phyloP scores from a whole-genome alignment of 2,113 vertebrate species.

The Regulus satrapa region DNA sequence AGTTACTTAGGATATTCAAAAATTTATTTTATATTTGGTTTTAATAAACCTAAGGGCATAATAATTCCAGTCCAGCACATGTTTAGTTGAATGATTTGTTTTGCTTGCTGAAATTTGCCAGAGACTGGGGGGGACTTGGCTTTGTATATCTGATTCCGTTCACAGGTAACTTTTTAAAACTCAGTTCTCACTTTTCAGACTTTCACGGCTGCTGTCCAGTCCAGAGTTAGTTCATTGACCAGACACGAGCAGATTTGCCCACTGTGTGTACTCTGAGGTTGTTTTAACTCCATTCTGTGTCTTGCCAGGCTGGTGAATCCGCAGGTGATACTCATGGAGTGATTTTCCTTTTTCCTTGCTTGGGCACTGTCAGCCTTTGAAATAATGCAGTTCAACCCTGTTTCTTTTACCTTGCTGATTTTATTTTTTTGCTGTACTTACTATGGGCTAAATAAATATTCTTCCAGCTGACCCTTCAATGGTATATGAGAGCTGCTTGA shows the following conservation, averaged over 20 bases:
- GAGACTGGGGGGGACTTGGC: neutral
- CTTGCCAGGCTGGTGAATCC: neutral
- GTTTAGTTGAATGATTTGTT: neutral
- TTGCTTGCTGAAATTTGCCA: neutral
- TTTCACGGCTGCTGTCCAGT: neutral
- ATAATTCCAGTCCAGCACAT: neutral
- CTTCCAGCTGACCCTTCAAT: neutral
- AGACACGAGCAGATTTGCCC: neutral
- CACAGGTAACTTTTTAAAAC: neutral
- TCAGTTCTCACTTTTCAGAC: neutral
- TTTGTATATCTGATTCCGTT: neutral
- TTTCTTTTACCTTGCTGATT: neutral
- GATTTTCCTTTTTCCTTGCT: neutral
- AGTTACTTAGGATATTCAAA: rapidly evolving
- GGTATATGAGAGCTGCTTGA: neutral
- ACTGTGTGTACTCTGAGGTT: neutral
- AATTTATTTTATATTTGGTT: neutral
- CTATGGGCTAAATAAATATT: neutral
- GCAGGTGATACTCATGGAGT: neutral
- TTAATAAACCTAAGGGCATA: neutral
- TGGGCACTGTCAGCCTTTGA: neutral
- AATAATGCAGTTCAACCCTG: neutral
- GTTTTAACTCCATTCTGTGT: neutral
- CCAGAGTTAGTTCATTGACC: neutral
- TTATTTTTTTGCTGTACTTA: neutral